phyloP scores from a whole-genome alignment of 2,888 invertebrate genomes.

The Chorisops tibialis region DNA sequence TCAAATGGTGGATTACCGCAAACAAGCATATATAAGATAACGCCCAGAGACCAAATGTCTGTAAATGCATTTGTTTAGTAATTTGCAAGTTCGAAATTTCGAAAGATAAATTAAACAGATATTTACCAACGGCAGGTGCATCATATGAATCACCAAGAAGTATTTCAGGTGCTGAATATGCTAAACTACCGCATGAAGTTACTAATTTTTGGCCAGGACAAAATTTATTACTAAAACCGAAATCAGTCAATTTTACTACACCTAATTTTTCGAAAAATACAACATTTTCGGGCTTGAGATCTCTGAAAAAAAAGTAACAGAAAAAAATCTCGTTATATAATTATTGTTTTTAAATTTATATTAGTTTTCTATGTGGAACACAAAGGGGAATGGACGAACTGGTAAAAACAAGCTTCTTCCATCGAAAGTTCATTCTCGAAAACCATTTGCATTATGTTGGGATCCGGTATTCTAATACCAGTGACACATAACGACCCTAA shows the following conservation, averaged over 20 bases:
- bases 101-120: background rate
- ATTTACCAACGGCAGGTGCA: constrained; percentile 92
- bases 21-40: constrained; percentile 97
- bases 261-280: constrained; percentile 98
- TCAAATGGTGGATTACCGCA: constrained; percentile 97
- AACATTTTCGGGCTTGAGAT: constrained; percentile 98
- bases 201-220: constrained; percentile 95
- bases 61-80: constrained; percentile 37
- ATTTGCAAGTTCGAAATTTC: background rate
- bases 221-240: constrained; percentile 94
- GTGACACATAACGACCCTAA: too few relatives aligned
- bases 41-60: constrained; percentile 99
- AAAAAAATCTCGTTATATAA: too few relatives aligned
- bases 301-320: constrained; percentile 56
- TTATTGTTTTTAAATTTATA: too few relatives aligned
- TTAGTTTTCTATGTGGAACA: too few relatives aligned
- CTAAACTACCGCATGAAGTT: constrained; percentile 97
- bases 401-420: too few relatives aligned
- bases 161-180: constrained; percentile 99
- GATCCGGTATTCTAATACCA: too few relatives aligned
- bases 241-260: constrained; percentile 97
- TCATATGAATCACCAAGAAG: constrained; percentile 97
- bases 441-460: too few relatives aligned
- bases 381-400: too few relatives aligned
- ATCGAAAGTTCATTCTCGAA: too few relatives aligned